Evolutionary conservation across 2,113 vertebrate genomes (phyloP), one percentile per base, ranked within the genome.

Genomic region (Prunella himalayana): DNA sequence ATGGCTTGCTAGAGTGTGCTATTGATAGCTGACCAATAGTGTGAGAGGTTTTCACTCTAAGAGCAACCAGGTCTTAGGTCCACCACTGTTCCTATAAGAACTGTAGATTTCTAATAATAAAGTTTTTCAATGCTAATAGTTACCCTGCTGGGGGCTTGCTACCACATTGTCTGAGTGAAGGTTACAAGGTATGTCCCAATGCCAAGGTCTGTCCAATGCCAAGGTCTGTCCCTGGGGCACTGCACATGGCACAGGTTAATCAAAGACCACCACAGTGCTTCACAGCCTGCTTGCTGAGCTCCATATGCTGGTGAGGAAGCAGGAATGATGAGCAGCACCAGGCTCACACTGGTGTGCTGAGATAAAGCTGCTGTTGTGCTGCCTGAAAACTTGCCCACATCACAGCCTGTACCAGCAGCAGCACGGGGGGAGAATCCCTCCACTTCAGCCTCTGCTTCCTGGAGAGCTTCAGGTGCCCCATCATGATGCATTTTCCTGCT

Each of bases 131-230:
- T 37, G 37, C 37, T 37, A 37, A 37, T 8, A 37, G 9, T 37
- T 37, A 37, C 37, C 37, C 37, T 37, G 37, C 37, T 37, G 37
- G 9, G 37, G 37, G 37, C 37, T 37, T 37, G 37, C 37, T 37
- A 37, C 37, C 37, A 37, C 37, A 37, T 37, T 37, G 37, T 37
- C 57, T 80, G 30, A 71, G 15, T 18, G 57, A 50, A 86, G 54
- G n/a, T n/a, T 64, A 30, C 22, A 61, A n/a, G 0, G 0, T 2
- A 4, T 28, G 20, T 50, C 24, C 39, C 27, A 15, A 31, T 56
- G 6, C 41, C 53, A 39, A 44, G 0, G 0, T 4, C 4, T 33
- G 19, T 53, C 25, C n/a, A 9, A 30, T 60, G 6, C 49, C 49
- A 35, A 39, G 24, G 7, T 15, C 50, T 78, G 20, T 73, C 24